Conservation (phyloP, 2,797 vertebrate genomes). For the Enteromius unitaeniatus region DNA sequence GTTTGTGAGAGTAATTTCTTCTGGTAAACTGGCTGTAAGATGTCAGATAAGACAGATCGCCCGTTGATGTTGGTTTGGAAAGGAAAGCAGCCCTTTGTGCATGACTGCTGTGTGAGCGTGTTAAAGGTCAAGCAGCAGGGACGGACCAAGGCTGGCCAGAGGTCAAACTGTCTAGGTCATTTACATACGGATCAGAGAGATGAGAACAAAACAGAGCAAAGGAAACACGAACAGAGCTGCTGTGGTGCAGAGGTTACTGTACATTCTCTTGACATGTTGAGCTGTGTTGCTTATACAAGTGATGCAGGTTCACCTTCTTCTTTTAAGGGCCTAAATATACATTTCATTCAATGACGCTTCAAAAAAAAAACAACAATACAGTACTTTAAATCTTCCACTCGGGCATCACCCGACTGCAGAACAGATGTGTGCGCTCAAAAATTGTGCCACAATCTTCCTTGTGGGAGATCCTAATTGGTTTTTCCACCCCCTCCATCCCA, state of each 20-base stretch:
- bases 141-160: slow-evolving; percentile 30
- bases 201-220: slow-evolving; percentile 43
- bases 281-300: not conserved
- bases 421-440: slow-evolving; percentile 34
- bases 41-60: slow-evolving; percentile 45
- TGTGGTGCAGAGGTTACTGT: not conserved
- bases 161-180: slow-evolving; percentile 69
- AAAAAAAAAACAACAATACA: not conserved
- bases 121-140: slow-evolving; percentile 63
- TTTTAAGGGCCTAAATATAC: not conserved
- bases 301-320: not conserved
- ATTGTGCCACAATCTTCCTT: slow-evolving; percentile 38
- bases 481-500: slow-evolving; percentile 32
- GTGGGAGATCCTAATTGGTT: slow-evolving; percentile 38
- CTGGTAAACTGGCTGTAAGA: slow-evolving; percentile 26
- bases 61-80: slow-evolving; percentile 32
- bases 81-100: slow-evolving; percentile 37
- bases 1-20: not conserved
- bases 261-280: not conserved
- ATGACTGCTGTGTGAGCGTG: slow-evolving; percentile 48
- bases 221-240: slow-evolving; percentile 51
- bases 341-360: not conserved
- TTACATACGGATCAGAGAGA: slow-evolving; percentile 47
- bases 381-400: not conserved
- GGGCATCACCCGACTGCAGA: not conserved